Conservation (phyloP, 2,888 invertebrate genomes). For the Macaria notata region DNA sequence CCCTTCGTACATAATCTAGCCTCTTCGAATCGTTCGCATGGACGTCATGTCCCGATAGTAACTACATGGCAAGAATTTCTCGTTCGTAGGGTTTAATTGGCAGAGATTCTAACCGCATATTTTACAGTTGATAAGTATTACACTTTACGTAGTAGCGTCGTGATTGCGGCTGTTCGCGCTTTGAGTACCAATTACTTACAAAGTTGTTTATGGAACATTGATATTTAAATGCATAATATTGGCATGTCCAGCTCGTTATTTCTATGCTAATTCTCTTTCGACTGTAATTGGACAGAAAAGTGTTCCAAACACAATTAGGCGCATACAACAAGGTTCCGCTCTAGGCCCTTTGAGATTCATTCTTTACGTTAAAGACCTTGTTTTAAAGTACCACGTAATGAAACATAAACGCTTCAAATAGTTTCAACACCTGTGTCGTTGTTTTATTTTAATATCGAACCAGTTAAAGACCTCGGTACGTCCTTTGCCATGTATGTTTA, state of each 20-base stretch:
- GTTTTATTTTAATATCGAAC: background rate
- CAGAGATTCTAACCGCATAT: background rate
- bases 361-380: too few species aligned
- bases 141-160: background rate
- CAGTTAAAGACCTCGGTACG: constrained; percentile 10
- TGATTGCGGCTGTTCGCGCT: constrained; percentile 17
- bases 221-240: too few species aligned
- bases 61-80: constrained; percentile 1
- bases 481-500: constrained; percentile 17
- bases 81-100: constrained; percentile 11
- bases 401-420: background rate
- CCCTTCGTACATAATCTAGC: too few species aligned
- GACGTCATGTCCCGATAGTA: background rate
- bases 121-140: constrained; percentile 2
- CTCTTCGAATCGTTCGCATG: background rate
- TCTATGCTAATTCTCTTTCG: too few species aligned
- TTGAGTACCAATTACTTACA: constrained; percentile 25
- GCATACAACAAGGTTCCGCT: too few species aligned
- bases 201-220: background rate
- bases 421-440: background rate
- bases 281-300: too few species aligned
- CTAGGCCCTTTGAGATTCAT: too few species aligned
- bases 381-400: too few species aligned
- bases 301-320: too few species aligned
- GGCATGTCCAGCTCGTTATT: too few species aligned